Evolutionary conservation across 1,140 invertebrate genomes (phyloP).

Genomic region (Drosophila pallidifrons): DNA sequence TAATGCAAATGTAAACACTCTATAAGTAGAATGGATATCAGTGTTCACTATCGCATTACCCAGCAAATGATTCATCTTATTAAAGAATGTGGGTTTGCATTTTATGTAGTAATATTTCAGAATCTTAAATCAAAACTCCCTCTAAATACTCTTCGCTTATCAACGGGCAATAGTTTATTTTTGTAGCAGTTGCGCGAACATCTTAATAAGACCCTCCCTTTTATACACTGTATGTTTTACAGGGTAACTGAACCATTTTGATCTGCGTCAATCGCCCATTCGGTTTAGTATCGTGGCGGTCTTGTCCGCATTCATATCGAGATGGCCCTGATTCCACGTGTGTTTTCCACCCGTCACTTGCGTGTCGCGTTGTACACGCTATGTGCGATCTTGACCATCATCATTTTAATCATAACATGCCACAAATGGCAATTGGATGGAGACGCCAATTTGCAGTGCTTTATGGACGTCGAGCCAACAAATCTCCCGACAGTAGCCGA

Average conservation of each 20-base stretch:
- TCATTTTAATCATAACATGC: not conserved
- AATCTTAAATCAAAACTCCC: no score
- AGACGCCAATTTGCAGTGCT: not conserved
- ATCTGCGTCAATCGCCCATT: not conserved
- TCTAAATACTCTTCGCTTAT: not conserved
- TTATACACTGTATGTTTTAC: not conserved
- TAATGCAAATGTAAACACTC: not conserved
- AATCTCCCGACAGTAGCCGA: not conserved
- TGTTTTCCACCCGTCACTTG: not conserved
- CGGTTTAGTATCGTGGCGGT: not conserved
- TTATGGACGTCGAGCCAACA: not conserved
- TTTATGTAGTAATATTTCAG: no score
- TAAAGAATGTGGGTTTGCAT: no score
- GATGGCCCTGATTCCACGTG: not conserved
- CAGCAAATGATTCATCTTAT: not conserved
- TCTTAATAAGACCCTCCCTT: not conserved
- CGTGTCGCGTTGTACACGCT: not conserved
- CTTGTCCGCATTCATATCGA: not conserved
- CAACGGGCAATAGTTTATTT: not conserved
- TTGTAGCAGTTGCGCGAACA: not conserved
- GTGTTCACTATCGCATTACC: not conserved
- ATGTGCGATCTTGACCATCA: not conserved
- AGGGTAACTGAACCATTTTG: not conserved
- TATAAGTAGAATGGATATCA: not conserved
- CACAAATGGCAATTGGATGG: not conserved